Evolutionary conservation across 2,797 vertebrate species (phyloP), one percentile per base, ranked within the genome.

Genomic region (Labroides dimidiatus): DNA sequence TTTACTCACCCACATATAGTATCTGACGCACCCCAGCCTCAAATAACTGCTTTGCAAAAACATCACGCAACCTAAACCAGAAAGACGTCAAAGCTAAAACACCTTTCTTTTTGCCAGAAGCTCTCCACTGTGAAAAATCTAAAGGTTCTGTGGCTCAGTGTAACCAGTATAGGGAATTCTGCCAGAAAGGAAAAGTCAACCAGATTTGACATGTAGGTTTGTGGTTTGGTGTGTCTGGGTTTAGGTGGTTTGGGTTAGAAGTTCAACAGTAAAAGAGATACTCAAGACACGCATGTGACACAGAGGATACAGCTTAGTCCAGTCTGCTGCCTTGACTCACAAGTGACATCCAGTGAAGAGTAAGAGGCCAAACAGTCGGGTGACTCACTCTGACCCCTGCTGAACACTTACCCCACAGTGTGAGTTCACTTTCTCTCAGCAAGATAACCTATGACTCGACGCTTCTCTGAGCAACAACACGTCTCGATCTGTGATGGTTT

Each of bases 311-410:
- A 76, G 77, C 66, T 54, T 76, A 67, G 85, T 89, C 84, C 78
- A 74, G 88, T 91, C 89, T 90, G 75, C 60, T 20, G 36, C 64
- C 14, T 47, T 94, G 92, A 94, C 85, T 94, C 93, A 94, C 68
- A 37, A 42, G 73, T 73, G 37, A 77, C 73, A 57, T 84, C 91
- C 84, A 51, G 61, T 48, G 66, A 75, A 69, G 81, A 84, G 76
- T 83, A 78, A 81, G 78, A 76, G 75, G 65, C 66, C 65, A 70
- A 70, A 52, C 77, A 74, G 56, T n/a, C 33, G n/a, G 63, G 73
- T 94, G 92, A 95, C 77, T 94, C 93, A 93, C 67, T 1, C 23
- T 57, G 68, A 81, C 81, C 85, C 80, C 84, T 57, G 33, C 39
- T n/a, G 16, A 87, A 78, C 59, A 45, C 76, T 78, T 73, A 83